These are phyloP conservation scores for Lordiphosa fenestrarum DNA, from an alignment of 2,888 invertebrate species.

Conservation along the genomic window DNA sequence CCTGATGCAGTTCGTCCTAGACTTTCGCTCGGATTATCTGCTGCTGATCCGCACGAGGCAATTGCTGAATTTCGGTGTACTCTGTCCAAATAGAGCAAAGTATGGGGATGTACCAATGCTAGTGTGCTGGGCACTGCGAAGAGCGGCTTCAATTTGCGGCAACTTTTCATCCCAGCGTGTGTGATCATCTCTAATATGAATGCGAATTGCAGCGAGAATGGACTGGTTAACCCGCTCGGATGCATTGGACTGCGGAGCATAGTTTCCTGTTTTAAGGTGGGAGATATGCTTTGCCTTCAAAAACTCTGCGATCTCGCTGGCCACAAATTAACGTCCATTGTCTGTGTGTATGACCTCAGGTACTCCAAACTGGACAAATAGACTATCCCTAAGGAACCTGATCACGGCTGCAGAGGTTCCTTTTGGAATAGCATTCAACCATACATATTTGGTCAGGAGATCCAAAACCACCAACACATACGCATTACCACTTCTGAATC, in stretches of 20 bases:
- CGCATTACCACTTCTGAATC: background rate
- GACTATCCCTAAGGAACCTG: slow-evolving; percentile 1
- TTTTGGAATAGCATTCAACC: background rate
- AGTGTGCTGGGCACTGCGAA: background rate
- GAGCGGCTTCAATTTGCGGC: background rate
- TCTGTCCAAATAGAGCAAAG: slow-evolving; percentile 8
- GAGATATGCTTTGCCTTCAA: background rate
- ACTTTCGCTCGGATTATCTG: too few species aligned
- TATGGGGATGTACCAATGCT: slow-evolving; percentile 2
- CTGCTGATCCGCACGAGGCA: too few species aligned
- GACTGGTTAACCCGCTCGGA: slow-evolving; percentile 65
- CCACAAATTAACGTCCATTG: slow-evolving; percentile 50
- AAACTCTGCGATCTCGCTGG: slow-evolving; percentile 16
- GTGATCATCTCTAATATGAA: background rate
- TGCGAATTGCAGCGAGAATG: slow-evolving; percentile 54
- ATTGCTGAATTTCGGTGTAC: background rate
- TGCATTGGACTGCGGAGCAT: too few species aligned
- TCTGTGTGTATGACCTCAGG: slow-evolving; percentile 43
- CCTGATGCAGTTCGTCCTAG: too few species aligned
- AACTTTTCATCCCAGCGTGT: slow-evolving; percentile 1
- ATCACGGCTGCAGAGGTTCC: slow-evolving; percentile 14
- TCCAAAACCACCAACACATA: background rate
- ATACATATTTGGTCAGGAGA: background rate
- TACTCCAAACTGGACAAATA: slow-evolving; percentile 28
- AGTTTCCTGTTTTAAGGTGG: slow-evolving; percentile 6